Base-by-base conservation (phyloP, 1,140 invertebrate genomes). In the Tribolium castaneum region DNA sequence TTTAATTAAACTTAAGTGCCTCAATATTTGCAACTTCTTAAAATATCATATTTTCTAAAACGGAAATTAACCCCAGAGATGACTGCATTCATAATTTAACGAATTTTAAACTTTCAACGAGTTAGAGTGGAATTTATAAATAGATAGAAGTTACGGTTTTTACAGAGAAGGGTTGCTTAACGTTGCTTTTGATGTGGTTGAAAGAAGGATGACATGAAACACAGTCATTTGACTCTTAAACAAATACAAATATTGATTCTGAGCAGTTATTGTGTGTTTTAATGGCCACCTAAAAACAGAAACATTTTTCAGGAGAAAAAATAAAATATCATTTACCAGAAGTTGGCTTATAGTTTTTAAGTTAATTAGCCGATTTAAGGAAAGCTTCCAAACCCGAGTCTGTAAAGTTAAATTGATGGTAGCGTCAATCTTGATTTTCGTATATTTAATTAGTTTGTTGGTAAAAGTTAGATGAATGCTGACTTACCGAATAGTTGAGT, bases 241-340 rank as follows among this genome's bases (percentile, higher is more conserved):
- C 59, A 66, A 66, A 66, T 66, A 66, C 30, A 66, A 66, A 66
- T 66, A 66, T 66, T 66, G 59, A 66, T 66, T 66, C 34, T 34
- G 25, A 25, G 9, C 59, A 4, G 25, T 66, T 66, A 66, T 66
- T 66, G 30, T 30, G 3, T 22, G 30, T n/a, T 66, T 66, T 66
- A 66, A 66, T 66, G 13, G 30, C 9, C 10, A 13, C 59, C 34
- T 66, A 12, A 35, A 14, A 66, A 62, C 56, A 62, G 56, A 62
- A 30, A 30, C 4, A 30, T 30, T 30, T 30, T 30, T 30, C 3
- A 6, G 5, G 25, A 4, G 3, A 4, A 6, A 6, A 30, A 30
- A 30, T 30, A 30, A 30, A 30, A 30, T 30, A 30, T 30, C 25
- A 30, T 30, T 30, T 30, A 30, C 25, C 6, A 30, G 6, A 45